A percentile compares a stretch with the other conserved stretches of the same genome.
phyloP scores from a whole-genome alignment of 2,113 vertebrate species.

The Collichthys lucidus region DNA sequence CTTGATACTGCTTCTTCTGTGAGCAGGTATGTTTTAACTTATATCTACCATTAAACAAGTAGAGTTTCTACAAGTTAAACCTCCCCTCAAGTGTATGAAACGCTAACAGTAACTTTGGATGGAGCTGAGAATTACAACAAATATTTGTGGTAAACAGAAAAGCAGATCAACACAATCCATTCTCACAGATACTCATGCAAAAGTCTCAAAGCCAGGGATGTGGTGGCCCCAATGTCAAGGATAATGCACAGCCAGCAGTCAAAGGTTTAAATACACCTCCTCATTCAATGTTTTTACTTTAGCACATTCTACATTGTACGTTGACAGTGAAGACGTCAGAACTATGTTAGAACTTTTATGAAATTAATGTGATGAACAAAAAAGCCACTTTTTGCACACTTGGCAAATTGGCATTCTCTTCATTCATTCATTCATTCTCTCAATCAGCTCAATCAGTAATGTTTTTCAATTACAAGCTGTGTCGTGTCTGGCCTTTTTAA shows the following conservation, averaged over 20 bases:
- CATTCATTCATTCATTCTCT: too few species aligned
- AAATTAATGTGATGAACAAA: too few species aligned
- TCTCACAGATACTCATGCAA: constrained; percentile 47
- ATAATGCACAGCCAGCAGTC: background rate
- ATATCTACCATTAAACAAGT: background rate
- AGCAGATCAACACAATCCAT: constrained; percentile 27
- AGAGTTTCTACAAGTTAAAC: background rate
- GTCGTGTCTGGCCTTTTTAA: too few species aligned
- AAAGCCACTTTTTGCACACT: too few species aligned
- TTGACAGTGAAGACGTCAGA: too few species aligned
- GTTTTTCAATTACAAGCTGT: too few species aligned
- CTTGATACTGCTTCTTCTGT: constrained; percentile 6
- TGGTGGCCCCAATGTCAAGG: constrained; percentile 14
- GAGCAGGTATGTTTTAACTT: background rate
- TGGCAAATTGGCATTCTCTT: too few species aligned
- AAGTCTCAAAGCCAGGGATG: constrained; percentile 21
- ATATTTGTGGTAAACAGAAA: constrained; percentile 5
- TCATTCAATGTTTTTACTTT: too few species aligned
- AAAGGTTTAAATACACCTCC: too few species aligned
- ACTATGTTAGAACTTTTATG: too few species aligned
- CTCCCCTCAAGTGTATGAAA: background rate
- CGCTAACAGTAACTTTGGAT: constrained; percentile 6
- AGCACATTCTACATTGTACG: too few species aligned
- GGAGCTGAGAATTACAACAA: background rate
- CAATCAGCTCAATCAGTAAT: too few species aligned